Evolutionary conservation across 1,140 invertebrate genomes (phyloP).

Genomic region (Drosophila serrata): DNA sequence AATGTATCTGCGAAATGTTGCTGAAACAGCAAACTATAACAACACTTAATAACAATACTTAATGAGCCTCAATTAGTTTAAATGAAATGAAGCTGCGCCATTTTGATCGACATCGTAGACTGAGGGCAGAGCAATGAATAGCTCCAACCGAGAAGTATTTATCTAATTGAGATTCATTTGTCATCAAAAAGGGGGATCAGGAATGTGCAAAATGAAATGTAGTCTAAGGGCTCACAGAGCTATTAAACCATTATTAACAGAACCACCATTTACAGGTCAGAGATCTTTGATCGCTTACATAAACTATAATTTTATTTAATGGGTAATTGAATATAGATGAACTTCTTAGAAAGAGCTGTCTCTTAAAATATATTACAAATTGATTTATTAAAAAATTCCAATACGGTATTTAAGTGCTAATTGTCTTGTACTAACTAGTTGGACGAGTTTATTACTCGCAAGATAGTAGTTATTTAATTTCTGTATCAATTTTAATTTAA

Average conservation of each 20-base stretch:
- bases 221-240: background rate
- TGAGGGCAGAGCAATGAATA: conserved; percentile 8
- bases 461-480: background rate
- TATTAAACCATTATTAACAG: background rate
- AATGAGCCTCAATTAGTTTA: conserved; percentile 66
- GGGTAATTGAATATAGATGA: background rate
- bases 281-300: conserved; percentile 1
- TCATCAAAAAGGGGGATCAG: background rate
- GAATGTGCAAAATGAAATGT: conserved; percentile 18
- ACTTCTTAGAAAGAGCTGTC: background rate
- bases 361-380: background rate
- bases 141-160: conserved; percentile 27
- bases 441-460: background rate
- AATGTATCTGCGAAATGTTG: conserved; percentile 39
- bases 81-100: conserved; percentile 53
- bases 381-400: conserved; percentile 27
- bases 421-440: background rate
- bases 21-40: conserved; percentile 3
- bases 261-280: background rate
- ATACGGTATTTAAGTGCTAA: background rate
- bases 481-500: background rate
- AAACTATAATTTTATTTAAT: background rate
- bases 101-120: conserved; percentile 46
- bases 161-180: conserved; percentile 62
- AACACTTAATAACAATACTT: conserved; percentile 47